A percentile compares a stretch with the other conserved stretches of the same genome.
Evolutionary conservation across 2,797 vertebrate genomes (phyloP).

Genomic region (Anabacerthia variegaticeps): DNA sequence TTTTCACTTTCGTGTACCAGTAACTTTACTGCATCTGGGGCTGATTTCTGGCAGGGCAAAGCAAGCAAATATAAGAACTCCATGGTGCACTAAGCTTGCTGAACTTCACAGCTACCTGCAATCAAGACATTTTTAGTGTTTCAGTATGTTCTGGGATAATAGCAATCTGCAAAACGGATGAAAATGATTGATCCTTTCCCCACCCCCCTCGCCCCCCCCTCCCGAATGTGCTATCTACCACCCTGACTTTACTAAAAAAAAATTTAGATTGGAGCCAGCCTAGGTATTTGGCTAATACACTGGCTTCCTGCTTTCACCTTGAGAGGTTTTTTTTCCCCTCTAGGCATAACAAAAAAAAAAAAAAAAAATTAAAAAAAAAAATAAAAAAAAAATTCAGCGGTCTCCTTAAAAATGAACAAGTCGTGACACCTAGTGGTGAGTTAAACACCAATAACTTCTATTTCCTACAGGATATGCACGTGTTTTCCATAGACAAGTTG

Average conservation of each 20-base stretch:
- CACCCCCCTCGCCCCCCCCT: neutral
- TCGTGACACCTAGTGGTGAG: conserved; percentile 56
- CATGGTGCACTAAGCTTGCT: accelerated
- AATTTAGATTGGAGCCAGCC: neutral
- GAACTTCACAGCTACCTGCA: neutral
- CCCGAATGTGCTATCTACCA: neutral
- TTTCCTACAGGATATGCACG: neutral
- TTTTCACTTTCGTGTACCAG: neutral
- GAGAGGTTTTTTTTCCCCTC: neutral
- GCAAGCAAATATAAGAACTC: neutral
- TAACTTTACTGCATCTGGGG: neutral
- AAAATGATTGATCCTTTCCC: neutral
- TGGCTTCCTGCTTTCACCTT: neutral
- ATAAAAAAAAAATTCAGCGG: neutral
- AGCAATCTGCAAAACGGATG: neutral
- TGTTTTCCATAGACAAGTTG: neutral
- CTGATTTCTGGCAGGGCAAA: neutral
- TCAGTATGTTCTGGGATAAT: neutral
- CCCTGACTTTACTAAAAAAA: neutral
- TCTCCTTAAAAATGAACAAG: conserved; percentile 37
- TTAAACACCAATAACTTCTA: neutral
- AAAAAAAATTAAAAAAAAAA: neutral
- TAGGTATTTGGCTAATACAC: neutral
- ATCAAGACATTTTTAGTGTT: neutral
- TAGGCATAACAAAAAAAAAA: neutral